These are phyloP conservation scores for Orchesellides sinensis DNA, from an alignment of 2,888 invertebrate genomes.

Conservation along the genomic window DNA sequence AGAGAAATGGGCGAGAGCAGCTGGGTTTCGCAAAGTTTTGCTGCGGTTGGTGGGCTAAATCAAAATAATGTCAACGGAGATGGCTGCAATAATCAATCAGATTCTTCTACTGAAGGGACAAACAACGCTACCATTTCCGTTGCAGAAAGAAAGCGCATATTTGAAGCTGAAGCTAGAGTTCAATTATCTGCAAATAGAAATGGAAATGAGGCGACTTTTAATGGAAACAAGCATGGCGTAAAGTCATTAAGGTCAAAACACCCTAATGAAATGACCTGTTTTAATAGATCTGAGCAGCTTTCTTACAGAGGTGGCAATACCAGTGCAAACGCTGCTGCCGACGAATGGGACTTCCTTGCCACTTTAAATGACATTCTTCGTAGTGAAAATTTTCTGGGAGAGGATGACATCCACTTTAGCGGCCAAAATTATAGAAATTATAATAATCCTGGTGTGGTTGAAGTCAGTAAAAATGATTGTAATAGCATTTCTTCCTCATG, in stretches of 20 bases:
- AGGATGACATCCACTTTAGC: constrained; percentile 52
- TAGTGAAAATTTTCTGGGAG: constrained; percentile 72
- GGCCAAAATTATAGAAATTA: neutral
- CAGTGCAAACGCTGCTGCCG: constrained; percentile 38
- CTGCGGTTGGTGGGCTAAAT: constrained; percentile 57
- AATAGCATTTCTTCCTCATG: neutral
- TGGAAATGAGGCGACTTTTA: too few relatives aligned
- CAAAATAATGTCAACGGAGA: constrained; percentile 56
- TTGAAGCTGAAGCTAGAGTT: constrained; percentile 15
- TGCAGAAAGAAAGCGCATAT: constrained; percentile 50
- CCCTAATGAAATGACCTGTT: constrained; percentile 4
- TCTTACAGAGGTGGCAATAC: constrained; percentile 66
- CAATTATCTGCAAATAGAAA: constrained; percentile 11
- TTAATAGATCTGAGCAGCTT: constrained; percentile 25
- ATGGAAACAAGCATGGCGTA: neutral
- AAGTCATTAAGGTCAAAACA: neutral
- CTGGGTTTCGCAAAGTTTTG: constrained; percentile 71
- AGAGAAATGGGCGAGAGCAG: constrained; percentile 68
- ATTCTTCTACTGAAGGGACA: neutral
- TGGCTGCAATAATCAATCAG: constrained; percentile 55
- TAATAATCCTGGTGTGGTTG: neutral
- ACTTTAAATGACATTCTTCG: constrained; percentile 72
- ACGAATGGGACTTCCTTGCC: constrained; percentile 74
- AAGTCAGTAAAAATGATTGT: constrained; percentile 14
- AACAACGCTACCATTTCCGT: constrained; percentile 46